Conservation (phyloP, 1,140 invertebrate species). For the Panulirus ornatus region DNA sequence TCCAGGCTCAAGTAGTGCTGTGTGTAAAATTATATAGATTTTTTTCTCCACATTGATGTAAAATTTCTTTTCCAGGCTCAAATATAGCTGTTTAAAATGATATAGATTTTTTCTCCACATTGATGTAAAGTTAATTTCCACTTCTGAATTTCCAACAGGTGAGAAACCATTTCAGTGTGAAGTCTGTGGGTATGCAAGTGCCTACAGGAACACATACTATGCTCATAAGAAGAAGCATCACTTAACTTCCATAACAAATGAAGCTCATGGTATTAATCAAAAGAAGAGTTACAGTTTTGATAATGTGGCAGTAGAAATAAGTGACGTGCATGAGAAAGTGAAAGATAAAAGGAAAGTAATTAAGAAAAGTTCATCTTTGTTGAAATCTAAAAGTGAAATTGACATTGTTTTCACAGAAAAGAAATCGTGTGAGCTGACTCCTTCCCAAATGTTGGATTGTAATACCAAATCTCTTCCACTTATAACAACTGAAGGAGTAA, state of each 20-base stretch:
- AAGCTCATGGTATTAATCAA: not conserved
- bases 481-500: too few species aligned
- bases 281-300: too few species aligned
- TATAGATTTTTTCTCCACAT: too few species aligned
- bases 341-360: not conserved
- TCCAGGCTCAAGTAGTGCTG: too few species aligned
- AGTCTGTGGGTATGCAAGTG: slow-evolving; percentile 57
- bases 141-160: slow-evolving; percentile 26
- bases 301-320: too few species aligned
- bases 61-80: too few species aligned
- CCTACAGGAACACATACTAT: slow-evolving; percentile 64
- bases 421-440: not conserved
- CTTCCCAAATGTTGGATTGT: not conserved
- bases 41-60: too few species aligned
- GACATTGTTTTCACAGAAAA: not conserved
- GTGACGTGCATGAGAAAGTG: not conserved
- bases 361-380: not conserved
- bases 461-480: too few species aligned
- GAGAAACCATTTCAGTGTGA: slow-evolving; percentile 60
- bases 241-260: not conserved
- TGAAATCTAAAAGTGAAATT: not conserved
- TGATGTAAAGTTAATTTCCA: too few species aligned
- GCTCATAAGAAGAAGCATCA: slow-evolving; percentile 55
- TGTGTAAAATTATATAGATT: too few species aligned
- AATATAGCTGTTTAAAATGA: too few species aligned